Evolutionary conservation across 1,140 invertebrate genomes (phyloP), one percentile per base, ranked within the genome.

Genomic region (Octopus bimaculoides): DNA sequence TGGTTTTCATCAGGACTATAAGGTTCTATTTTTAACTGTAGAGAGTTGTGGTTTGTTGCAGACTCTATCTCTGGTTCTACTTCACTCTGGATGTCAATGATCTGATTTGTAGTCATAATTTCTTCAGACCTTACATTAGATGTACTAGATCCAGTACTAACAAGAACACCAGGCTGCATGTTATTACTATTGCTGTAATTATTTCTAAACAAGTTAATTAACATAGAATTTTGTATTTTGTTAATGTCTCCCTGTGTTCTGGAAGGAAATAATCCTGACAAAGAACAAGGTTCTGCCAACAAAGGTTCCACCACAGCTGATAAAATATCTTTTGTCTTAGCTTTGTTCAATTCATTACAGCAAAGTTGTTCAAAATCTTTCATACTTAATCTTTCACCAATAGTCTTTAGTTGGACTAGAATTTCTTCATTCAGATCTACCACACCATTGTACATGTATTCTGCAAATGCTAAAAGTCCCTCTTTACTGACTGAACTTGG

Each of bases 361-460:
- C 66, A 71, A 6, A 71, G 66, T 17, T 71, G 66, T 71, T 71
- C 66, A 71, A 71, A 71, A 14, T 71, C 66, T 71, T 71, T 71
- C 66, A 71, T 71, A 20, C 26, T 20, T 17, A 71, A 20, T 20
- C 66, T 14, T 6, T 71, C 17, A 20, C 17, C 66, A 71, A 71
- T 71, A 12, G 26, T 71, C 26, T 71, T 71, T 20, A 71, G 26
- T 8, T 71, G 66, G 66, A 14, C 66, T n/a, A 71, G 66, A 71
- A 71, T 71, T 8, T 6, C 14, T 17, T 71, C 66, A 71, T 71
- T 20, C 14, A 71, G 14, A 71, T 71, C 66, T 20, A 71, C 4
- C 17, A 71, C 14, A 12, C 66, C 66, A 71, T 5, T 71, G 66
- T 71, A 71, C 66, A 71, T 71, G 66, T 71, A 71, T 71, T 71